Evolutionary conservation across 1,140 invertebrate species (phyloP).

Genomic region (Centruroides vittatus): DNA sequence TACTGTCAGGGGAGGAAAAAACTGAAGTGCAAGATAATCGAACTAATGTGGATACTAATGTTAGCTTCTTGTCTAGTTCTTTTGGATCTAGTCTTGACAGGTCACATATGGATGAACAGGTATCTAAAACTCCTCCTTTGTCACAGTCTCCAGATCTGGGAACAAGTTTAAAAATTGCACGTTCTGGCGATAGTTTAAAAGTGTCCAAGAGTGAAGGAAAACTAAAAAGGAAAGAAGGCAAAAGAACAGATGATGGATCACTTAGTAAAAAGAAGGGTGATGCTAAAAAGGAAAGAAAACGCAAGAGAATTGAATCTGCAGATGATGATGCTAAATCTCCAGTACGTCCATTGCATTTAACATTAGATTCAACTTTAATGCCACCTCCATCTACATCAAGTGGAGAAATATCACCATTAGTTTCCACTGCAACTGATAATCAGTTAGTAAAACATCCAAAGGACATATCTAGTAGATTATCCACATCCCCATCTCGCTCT

Average conservation of each 20-base stretch:
- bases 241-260: slow-evolving; percentile 9
- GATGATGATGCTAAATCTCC: slow-evolving; percentile 13
- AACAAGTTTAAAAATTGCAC: slow-evolving; percentile 16
- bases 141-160: background rate
- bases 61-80: background rate
- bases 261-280: slow-evolving; percentile 46
- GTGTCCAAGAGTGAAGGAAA: slow-evolving; percentile 15
- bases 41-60: background rate
- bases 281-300: slow-evolving; percentile 37
- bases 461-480: background rate
- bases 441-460: background rate
- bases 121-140: background rate
- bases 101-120: background rate
- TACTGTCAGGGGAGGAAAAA: background rate
- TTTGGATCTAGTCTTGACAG: too few relatives aligned
- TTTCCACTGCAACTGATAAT: background rate
- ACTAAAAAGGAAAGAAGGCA: slow-evolving; percentile 14
- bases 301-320: slow-evolving; percentile 38
- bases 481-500: slow-evolving; percentile 2
- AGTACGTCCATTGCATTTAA: slow-evolving; percentile 10
- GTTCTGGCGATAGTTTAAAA: slow-evolving; percentile 14
- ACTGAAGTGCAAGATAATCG: background rate
- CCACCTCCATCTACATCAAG: slow-evolving; percentile 12
- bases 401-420: background rate
- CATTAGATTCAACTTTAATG: slow-evolving; percentile 14